Evolutionary conservation across 2,113 vertebrate genomes (phyloP).

Genomic region (Centropus bengalensis): DNA sequence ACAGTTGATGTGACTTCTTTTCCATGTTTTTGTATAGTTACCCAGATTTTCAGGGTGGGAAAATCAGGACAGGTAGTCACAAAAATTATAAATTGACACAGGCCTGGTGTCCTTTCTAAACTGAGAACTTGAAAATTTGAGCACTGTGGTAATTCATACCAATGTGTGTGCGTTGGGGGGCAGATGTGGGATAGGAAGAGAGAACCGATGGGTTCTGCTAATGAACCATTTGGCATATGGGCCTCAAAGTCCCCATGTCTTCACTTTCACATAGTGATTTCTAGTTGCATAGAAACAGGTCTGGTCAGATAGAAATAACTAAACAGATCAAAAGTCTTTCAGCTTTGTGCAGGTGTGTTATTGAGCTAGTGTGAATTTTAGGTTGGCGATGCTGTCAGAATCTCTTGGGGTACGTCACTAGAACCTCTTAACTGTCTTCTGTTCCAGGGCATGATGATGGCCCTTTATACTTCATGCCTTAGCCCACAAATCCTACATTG

Average conservation of each 20-base stretch:
- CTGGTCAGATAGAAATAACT: background rate
- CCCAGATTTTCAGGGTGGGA: background rate
- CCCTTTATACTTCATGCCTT: background rate
- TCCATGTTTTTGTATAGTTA: background rate
- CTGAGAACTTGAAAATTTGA: background rate
- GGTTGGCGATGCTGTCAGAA: background rate
- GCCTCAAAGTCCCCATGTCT: background rate
- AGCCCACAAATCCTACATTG: background rate
- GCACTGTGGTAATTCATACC: background rate
- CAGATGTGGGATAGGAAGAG: background rate
- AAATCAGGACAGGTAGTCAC: background rate
- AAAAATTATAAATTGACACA: background rate
- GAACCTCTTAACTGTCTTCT: conserved; percentile 7
- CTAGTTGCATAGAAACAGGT: background rate
- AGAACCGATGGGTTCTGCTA: background rate
- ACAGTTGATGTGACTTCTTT: background rate
- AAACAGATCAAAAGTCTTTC: background rate
- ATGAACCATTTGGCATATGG: background rate
- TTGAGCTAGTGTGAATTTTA: background rate
- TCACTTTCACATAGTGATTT: background rate
- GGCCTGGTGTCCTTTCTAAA: background rate
- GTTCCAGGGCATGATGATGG: conserved; percentile 6
- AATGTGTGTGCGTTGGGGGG: background rate
- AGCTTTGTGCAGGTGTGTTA: background rate
- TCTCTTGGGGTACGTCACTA: background rate